Evolutionary conservation across 1,140 invertebrate genomes (phyloP), one percentile per base, ranked within the genome.

Genomic region (Diachasma alloeum): DNA sequence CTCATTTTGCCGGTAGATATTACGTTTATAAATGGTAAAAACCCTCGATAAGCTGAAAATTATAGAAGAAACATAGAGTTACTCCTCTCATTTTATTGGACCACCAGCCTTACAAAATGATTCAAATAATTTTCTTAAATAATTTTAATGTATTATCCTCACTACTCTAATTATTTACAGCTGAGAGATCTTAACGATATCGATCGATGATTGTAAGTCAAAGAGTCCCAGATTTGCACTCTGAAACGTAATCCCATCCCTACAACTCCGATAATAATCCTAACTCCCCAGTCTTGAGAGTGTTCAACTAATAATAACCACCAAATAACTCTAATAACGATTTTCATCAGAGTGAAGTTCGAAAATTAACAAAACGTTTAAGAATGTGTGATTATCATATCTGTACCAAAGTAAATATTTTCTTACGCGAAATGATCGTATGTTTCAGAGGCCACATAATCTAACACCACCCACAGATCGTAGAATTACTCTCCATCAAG

Each of bases 111-210:
- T 31, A 31, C 31, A 31, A 31, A 31, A 31, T 31, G 6, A 31
- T 31, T 31, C 2, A 2, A 6, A 31, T 31, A 31, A 31, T 31
- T n/a, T n/a, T 31, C 31, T 31, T 31, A 31, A 31, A 31, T 31
- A 26, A 79, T 71, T 74, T 53, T 26, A 1, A 67, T 31, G 36
- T 19, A 63, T 68, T 59, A 44, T 69, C 74, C 63, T 76, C 44
- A 76, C 24, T 53, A 53, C 56, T 56, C n/a, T 77, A 79, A 39
- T 78, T 53, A 69, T 66, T 86, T 86, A 80, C 83, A 86, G 85
- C 79, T 81, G 83, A 86, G 71, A 86, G 83, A 15, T 19, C 72
- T 13, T 86, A 78, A 80, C 76, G 44, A 31, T 72, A 75, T 68
- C 17, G 53, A 77, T 79, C 48, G 19, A 17, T 19, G 48, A 56